Conservation (phyloP, 2,113 vertebrate genomes). For the Phrynosoma blainvillii region DNA sequence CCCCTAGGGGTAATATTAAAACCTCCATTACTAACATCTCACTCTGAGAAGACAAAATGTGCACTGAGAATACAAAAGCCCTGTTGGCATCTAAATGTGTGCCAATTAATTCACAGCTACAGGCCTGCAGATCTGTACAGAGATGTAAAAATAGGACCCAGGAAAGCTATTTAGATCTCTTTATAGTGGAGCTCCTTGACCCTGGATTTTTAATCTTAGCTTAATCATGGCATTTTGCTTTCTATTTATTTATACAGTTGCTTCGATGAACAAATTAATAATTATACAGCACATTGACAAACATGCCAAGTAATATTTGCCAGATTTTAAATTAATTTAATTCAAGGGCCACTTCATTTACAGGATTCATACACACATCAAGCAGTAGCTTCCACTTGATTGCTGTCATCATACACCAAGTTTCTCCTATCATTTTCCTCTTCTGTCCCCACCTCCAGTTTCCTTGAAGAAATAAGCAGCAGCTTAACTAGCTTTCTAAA, state of each 20-base stretch:
- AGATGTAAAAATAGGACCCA: constrained; percentile 81
- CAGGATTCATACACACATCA: constrained; percentile 81
- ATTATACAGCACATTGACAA: constrained; percentile 88
- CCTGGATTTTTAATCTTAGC: constrained; percentile 80
- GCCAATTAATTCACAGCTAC: constrained; percentile 82
- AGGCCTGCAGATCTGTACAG: constrained; percentile 72
- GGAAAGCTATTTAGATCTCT: constrained; percentile 80
- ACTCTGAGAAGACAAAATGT: constrained; percentile 84
- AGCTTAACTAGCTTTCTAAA: constrained; percentile 74
- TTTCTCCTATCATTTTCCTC: constrained; percentile 70
- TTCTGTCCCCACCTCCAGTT: constrained; percentile 39
- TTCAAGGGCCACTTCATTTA: constrained; percentile 87
- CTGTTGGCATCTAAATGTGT: constrained; percentile 83
- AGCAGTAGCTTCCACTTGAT: constrained; percentile 77
- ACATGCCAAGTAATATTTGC: constrained; percentile 85
- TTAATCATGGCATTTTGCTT: constrained; percentile 84
- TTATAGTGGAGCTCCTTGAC: constrained; percentile 78
- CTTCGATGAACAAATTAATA: constrained; percentile 88
- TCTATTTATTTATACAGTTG: constrained; percentile 87
- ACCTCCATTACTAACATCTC: constrained; percentile 82
- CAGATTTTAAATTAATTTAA: constrained; percentile 88
- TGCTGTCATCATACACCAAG: constrained; percentile 77
- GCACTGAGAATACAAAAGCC: constrained; percentile 83
- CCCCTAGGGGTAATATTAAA: constrained; percentile 86
- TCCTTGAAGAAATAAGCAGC: constrained; percentile 66